phyloP scores from a whole-genome alignment of 2,888 invertebrate species.

The Melanchra persicariae region DNA sequence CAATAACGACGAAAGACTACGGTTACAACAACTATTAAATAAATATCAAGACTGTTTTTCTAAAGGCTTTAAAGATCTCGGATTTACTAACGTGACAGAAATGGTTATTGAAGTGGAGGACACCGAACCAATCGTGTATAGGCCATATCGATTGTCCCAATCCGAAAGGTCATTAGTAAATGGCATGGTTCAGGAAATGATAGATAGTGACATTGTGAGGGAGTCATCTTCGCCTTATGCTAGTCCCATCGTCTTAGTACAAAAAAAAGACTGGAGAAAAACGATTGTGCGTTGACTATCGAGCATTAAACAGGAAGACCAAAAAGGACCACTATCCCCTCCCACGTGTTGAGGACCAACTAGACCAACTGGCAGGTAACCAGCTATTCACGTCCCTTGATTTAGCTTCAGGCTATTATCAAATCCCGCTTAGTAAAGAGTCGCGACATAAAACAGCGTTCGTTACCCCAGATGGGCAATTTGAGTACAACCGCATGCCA shows the following conservation, averaged over 20 bases:
- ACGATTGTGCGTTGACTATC: neutral
- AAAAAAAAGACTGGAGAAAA: neutral
- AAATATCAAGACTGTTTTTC: too few relatives aligned
- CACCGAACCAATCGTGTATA: neutral
- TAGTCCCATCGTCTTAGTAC: too few relatives aligned
- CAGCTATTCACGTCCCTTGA: neutral
- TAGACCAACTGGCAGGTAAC: neutral
- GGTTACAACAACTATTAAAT: neutral
- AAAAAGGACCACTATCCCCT: constrained; percentile 7
- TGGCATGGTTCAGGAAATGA: neutral
- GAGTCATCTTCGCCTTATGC: too few relatives aligned
- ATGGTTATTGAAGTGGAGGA: neutral
- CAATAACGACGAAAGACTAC: neutral
- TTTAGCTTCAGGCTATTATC: too few relatives aligned
- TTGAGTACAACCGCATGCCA: too few relatives aligned
- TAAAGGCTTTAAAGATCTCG: neutral
- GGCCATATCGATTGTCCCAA: neutral
- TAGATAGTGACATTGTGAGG: too few relatives aligned
- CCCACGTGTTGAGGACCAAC: neutral
- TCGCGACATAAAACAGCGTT: too few relatives aligned
- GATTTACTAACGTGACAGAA: neutral
- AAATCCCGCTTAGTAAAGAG: too few relatives aligned
- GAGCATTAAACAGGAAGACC: neutral
- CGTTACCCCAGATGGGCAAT: too few relatives aligned
- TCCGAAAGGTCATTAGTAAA: too few relatives aligned